Conservation (phyloP, 2,888 invertebrate species). For the Spicauda simplicius region DNA sequence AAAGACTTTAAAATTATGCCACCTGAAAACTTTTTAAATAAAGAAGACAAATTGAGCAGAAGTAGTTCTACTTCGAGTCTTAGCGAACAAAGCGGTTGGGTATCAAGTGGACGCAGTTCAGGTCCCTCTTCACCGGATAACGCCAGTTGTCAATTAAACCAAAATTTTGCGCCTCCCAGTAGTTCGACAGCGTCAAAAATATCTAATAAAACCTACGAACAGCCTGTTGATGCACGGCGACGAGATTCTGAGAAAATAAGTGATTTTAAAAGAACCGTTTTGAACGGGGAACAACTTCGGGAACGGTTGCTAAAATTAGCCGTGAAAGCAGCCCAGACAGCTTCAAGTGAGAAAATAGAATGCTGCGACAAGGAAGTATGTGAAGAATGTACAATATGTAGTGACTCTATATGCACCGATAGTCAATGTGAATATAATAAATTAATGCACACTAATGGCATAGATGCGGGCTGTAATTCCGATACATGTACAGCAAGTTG, state of each 20-base stretch:
- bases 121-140: conserved; percentile 86
- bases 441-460: conserved; percentile 74
- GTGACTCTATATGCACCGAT: conserved; percentile 80
- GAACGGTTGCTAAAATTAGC: conserved; percentile 87
- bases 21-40: conserved; percentile 77
- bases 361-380: conserved; percentile 82
- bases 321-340: conserved; percentile 75
- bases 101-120: conserved; percentile 90
- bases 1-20: conserved; percentile 81
- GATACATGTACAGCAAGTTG: conserved; percentile 76
- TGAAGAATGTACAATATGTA: conserved; percentile 81
- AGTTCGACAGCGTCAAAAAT: conserved; percentile 60
- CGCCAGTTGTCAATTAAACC: conserved; percentile 80
- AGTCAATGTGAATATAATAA: conserved; percentile 81
- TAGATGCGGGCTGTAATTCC: conserved; percentile 74
- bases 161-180: conserved; percentile 68
- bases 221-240: conserved; percentile 53
- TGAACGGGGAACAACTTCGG: conserved; percentile 88
- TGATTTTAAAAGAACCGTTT: conserved; percentile 77
- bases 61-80: conserved; percentile 87
- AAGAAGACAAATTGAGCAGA: conserved; percentile 70
- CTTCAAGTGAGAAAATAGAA: conserved; percentile 78
- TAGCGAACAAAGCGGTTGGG: conserved; percentile 95
- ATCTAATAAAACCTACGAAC: conserved; percentile 59
- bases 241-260: conserved; percentile 66